These are phyloP conservation scores for Verasper variegatus DNA, from an alignment of 2,113 vertebrate genomes.

Conservation along the genomic window DNA sequence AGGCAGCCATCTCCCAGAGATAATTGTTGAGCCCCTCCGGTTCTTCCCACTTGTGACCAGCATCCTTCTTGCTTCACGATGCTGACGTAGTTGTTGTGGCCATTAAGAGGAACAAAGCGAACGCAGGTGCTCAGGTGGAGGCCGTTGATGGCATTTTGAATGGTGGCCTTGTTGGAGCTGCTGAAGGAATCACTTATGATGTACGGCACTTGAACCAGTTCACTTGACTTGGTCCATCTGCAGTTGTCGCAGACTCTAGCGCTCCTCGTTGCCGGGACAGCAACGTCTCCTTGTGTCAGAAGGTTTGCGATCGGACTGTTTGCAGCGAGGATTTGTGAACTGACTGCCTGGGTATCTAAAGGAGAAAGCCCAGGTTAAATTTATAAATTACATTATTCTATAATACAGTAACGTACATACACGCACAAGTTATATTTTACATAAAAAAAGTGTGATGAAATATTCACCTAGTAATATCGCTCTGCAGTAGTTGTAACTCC, in stretches of 20 bases:
- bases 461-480: background rate
- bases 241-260: background rate
- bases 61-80: background rate
- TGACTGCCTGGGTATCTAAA: background rate
- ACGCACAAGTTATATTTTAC: no score
- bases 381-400: no score
- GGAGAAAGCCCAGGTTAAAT: background rate
- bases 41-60: background rate
- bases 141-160: fast-evolving
- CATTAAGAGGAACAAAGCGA: background rate
- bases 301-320: background rate
- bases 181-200: background rate
- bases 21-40: background rate
- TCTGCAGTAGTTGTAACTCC: constrained; percentile 35
- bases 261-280: background rate
- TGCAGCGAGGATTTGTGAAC: background rate
- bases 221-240: background rate
- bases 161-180: background rate
- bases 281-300: background rate
- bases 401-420: background rate
- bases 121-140: constrained; percentile 23
- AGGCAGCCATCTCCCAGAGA: background rate
- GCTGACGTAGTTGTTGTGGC: background rate
- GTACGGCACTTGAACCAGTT: background rate
- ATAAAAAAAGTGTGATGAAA: no score